A percentile compares a stretch with the other conserved stretches of the same genome.
Conservation (phyloP, 1,140 invertebrate species). For the Lysiphlebus fabarum region DNA sequence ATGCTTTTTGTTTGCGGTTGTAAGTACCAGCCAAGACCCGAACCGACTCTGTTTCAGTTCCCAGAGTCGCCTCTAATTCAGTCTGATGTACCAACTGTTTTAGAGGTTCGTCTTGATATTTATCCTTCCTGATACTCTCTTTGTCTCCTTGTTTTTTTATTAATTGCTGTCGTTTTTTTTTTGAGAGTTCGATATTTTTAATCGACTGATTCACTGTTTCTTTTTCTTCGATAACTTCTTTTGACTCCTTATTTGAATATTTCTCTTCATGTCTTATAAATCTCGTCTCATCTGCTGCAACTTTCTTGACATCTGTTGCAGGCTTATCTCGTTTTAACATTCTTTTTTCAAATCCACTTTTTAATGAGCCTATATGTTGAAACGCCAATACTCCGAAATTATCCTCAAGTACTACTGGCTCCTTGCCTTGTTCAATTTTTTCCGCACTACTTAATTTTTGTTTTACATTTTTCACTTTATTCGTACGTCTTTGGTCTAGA, state of each 20-base stretch:
- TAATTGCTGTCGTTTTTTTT: too few relatives aligned
- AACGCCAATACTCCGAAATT: neutral
- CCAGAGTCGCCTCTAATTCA: too few relatives aligned
- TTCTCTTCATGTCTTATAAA: too few relatives aligned
- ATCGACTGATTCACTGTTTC: constrained; percentile 27
- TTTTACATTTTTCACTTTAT: constrained; percentile 38
- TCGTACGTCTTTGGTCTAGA: constrained; percentile 37
- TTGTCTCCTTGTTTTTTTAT: too few relatives aligned
- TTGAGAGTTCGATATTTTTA: too few relatives aligned
- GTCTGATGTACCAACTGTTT: too few relatives aligned
- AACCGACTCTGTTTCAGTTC: too few relatives aligned
- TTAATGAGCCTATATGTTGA: too few relatives aligned
- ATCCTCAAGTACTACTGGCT: constrained; percentile 31
- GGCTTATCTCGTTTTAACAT: constrained; percentile 39
- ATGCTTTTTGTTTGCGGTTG: too few relatives aligned
- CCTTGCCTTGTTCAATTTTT: constrained; percentile 21
- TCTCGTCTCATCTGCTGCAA: constrained; percentile 23
- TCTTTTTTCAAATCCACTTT: constrained; percentile 31
- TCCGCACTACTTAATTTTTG: constrained; percentile 40
- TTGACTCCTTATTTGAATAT: constrained; percentile 35
- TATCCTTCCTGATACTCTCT: too few relatives aligned
- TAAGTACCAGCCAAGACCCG: too few relatives aligned
- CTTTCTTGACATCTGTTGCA: constrained; percentile 31
- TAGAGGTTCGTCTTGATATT: too few relatives aligned
- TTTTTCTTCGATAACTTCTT: constrained; percentile 26